Evolutionary conservation across 2,797 vertebrate species (phyloP), one percentile per base, ranked within the genome.

Genomic region (Gymnoscopelus microlampas): DNA sequence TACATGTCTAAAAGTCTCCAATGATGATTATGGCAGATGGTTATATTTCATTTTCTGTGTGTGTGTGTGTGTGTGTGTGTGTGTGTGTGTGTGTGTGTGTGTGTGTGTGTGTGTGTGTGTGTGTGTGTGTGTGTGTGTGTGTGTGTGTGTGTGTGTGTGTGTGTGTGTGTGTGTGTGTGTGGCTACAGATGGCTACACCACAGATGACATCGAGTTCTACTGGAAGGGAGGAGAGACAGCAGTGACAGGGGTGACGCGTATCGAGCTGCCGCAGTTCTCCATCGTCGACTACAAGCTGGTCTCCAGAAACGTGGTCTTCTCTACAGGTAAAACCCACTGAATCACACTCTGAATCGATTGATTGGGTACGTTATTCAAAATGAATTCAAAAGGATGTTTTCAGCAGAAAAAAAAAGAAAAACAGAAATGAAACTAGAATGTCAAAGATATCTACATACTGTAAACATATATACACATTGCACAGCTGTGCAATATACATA

Each of bases 271-370:
- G 23, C 97, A 99, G 88, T 99, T 99, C 91, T 99, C 98, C 87
- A 99, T 99, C 3, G 97, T 99, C 35, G 96, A 99, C 90, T 99
- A 98, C 94, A 97, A 98, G 83, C 92, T 99, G 81, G 96, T 99
- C 84, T 98, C 98, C 90, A 98, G 95, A 90, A 98, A 98, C 71
- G 97, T 99, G 26, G 97, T 97, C 77, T 99, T 99, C 90, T 98
- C 98, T 83, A 99, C 97, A 96, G 97, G 97, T 98, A 92, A 88
- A 24, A 12, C 10, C 11, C n/a, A 32, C 1, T 11, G 24, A 53
- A n/a, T 19, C 14, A 10, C 32, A 35, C 26, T 19, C 19, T 19
- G 19, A 19, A 19, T 19, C 19, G 19, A 19, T 19, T 19, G 19
- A 19, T 19, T 19, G 19, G 19, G 19, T 19, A 19, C 19, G 19